A percentile compares a stretch with the other conserved stretches of the same genome.
Conservation (phyloP, 2,888 invertebrate genomes). For the Scotopteryx bipunctaria region DNA sequence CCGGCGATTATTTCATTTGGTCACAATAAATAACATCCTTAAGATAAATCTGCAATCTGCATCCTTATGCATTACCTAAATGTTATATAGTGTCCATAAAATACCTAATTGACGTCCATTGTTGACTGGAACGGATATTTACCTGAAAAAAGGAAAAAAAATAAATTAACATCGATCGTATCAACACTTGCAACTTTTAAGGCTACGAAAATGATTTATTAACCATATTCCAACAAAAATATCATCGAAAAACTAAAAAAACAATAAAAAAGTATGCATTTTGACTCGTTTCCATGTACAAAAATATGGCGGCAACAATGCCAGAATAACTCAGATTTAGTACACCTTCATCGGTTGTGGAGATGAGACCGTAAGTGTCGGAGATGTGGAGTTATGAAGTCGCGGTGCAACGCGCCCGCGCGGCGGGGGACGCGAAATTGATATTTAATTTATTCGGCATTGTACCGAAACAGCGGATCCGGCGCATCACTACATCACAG, state of each 20-base stretch:
- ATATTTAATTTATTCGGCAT: constrained; percentile 25
- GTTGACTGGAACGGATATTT: constrained; percentile 42
- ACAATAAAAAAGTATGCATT: neutral
- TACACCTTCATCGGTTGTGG: constrained; percentile 2
- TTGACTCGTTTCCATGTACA: neutral
- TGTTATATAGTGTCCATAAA: constrained; percentile 11
- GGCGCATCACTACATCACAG: constrained; percentile 14
- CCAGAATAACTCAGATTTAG: neutral
- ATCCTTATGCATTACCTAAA: constrained; percentile 12
- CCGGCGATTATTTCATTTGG: constrained; percentile 38
- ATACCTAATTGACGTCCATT: constrained; percentile 22
- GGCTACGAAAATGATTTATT: too few relatives aligned
- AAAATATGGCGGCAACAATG: neutral
- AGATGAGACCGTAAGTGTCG: constrained; percentile 12
- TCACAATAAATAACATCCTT: constrained; percentile 21
- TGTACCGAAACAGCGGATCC: constrained; percentile 20
- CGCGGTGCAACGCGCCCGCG: constrained; percentile 11
- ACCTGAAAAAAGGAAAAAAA: constrained; percentile 53
- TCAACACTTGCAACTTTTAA: neutral
- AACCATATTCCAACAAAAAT: too few relatives aligned
- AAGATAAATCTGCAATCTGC: constrained; percentile 23
- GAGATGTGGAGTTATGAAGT: constrained; percentile 14
- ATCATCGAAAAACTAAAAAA: neutral
- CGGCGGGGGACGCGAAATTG: constrained; percentile 26
- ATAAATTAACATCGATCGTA: constrained; percentile 29